Base-by-base conservation (phyloP, 2,113 vertebrate species). In the Tetrao urogallus region DNA sequence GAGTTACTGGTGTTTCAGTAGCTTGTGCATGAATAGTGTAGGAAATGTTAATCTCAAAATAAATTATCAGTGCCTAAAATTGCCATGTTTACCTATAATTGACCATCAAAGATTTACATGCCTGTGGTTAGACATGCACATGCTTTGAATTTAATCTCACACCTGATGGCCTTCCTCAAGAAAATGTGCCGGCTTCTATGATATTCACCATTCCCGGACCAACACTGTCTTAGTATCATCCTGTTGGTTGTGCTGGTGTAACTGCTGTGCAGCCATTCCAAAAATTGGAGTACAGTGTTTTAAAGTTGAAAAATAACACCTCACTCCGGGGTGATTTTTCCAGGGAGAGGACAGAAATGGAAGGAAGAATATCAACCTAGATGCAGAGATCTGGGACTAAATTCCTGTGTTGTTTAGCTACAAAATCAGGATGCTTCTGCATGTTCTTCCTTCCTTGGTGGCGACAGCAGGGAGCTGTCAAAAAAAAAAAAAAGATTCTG, bases 1-100 rank as follows among this genome's bases (percentile, higher is more conserved):
- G 94, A 42, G 67, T 88, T 92, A 85, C 64, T 6, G 56, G 64
- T 67, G 22, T n/a, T 89, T 77, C 64, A 74, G 76, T 80, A 60
- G 80, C 42, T 87, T 42, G 32, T 89, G 30, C 67, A 80, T 64
- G n/a, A 89, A 8, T 74, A 89, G 47, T 12, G 6, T 27, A 82
- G 38, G 43, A 92, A 74, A 25, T 67, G 76, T 88, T 93, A 77
- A 95, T 91, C 77, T 82, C 65, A 52, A 91, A 76, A 20, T 75
- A 76, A 90, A 57, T 17, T 82, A 76, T 74, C 75, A 88, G 63
- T 71, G 7, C 25, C n/a, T 67, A 86, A 85, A 85, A 80, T 67
- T 77, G 38, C 54, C 60, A 13, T 6, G 45, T 78, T 85, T 88
- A 16, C 52, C 43, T 25, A 28, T 86, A 72, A 67, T 9, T 48